phyloP scores from a whole-genome alignment of 2,888 invertebrate species.

The Caenorhabditis doughertyi region DNA sequence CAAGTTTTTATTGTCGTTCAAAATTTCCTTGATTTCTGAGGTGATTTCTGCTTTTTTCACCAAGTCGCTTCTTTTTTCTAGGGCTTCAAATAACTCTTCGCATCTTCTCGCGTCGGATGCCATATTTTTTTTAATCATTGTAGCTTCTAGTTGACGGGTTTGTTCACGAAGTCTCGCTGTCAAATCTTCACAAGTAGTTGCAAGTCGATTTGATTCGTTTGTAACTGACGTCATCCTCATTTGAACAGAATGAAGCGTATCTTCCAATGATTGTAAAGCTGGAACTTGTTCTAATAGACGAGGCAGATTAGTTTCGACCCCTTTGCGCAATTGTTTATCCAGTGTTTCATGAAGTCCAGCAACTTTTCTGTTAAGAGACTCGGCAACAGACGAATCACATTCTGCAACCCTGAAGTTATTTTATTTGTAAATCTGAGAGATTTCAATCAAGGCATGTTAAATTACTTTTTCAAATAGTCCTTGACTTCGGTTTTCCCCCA shows the following conservation, averaged over 20 bases:
- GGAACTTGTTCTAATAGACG: slow-evolving; percentile 80
- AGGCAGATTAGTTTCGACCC: slow-evolving; percentile 81
- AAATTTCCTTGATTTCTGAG: slow-evolving; percentile 67
- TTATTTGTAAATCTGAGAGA: slow-evolving; percentile 23
- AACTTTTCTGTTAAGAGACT: slow-evolving; percentile 74
- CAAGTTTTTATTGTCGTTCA: slow-evolving; percentile 68
- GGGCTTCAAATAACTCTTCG: slow-evolving; percentile 71
- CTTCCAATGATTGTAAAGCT: slow-evolving; percentile 79
- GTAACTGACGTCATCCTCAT: slow-evolving; percentile 64
- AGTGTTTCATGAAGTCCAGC: slow-evolving; percentile 76
- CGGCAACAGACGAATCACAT: slow-evolving; percentile 71
- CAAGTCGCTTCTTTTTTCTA: slow-evolving; percentile 72
- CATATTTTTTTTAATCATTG: slow-evolving; percentile 63
- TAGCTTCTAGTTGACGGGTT: slow-evolving; percentile 55
- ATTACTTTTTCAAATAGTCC: slow-evolving; percentile 72
- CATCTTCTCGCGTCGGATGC: slow-evolving; percentile 71
- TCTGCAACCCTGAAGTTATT: slow-evolving; percentile 72
- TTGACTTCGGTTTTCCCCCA: slow-evolving; percentile 76
- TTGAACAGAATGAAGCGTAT: slow-evolving; percentile 72
- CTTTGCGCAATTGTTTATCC: slow-evolving; percentile 79
- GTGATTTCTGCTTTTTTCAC: slow-evolving; percentile 70
- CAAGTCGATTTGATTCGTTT: slow-evolving; percentile 56
- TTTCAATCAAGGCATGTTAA: neutral
- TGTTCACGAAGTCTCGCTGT: slow-evolving; percentile 50
- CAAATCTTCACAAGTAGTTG: slow-evolving; percentile 57